Percentiles rank a stretch among this genome's conserved stretches.
These are phyloP conservation scores for Centropus bengalensis DNA, from an alignment of 2,113 vertebrate genomes.

Conservation along the genomic window DNA sequence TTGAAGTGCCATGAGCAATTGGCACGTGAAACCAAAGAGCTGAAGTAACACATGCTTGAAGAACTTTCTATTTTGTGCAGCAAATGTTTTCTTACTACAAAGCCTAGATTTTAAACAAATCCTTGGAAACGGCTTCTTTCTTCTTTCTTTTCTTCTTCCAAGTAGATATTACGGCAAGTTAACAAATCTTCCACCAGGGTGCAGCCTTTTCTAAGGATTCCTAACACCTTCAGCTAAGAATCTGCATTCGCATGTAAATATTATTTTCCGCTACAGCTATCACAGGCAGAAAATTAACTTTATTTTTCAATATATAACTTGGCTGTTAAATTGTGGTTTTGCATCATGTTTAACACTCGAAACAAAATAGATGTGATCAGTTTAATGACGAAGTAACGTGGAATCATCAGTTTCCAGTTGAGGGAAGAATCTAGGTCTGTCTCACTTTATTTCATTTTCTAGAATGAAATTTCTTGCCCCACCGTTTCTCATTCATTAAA, in stretches of 20 bases:
- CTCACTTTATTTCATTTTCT: background rate
- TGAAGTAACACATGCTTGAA: background rate
- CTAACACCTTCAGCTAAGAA: background rate
- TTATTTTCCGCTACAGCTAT: background rate
- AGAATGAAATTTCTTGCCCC: background rate
- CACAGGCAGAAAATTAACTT: background rate
- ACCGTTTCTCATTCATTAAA: background rate
- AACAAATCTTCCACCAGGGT: slow-evolving; percentile 69
- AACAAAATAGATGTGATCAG: background rate
- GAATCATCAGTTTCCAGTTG: background rate
- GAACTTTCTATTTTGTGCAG: background rate
- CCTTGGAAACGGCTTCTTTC: background rate
- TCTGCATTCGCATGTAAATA: background rate
- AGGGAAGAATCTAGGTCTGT: background rate
- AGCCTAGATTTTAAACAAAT: background rate
- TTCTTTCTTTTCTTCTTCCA: background rate
- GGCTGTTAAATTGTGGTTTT: background rate
- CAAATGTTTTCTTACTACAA: background rate
- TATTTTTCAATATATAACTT: background rate
- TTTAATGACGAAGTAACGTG: background rate
- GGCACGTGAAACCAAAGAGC: background rate
- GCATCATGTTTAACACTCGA: background rate
- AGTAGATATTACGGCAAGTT: slow-evolving; percentile 1
- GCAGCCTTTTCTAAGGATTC: slow-evolving; percentile 70
- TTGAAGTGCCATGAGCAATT: background rate